Evolutionary conservation across 2,113 vertebrate genomes (phyloP).

Genomic region (Monopterus albus): DNA sequence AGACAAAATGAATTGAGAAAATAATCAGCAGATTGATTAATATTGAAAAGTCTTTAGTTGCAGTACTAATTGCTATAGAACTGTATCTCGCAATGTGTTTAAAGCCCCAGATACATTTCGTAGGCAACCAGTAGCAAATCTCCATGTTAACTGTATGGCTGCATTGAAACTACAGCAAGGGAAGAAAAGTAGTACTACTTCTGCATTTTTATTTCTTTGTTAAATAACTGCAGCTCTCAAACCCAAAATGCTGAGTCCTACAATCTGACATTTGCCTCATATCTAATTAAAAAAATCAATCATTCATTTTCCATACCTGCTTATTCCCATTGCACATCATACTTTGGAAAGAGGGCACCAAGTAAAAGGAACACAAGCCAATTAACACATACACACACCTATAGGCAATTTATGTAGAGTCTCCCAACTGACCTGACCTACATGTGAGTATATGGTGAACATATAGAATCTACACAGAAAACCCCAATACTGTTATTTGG

Average conservation of each 20-base stretch:
- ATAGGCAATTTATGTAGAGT: conserved; percentile 17
- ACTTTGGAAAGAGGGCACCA: neutral
- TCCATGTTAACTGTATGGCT: neutral
- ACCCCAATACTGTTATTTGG: no score
- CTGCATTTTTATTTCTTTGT: neutral
- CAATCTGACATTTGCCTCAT: neutral
- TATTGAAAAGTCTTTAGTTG: no score
- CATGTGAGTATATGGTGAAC: conserved; percentile 16
- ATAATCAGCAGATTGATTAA: no score
- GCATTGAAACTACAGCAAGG: neutral
- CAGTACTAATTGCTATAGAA: neutral
- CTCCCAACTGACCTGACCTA: conserved; percentile 32
- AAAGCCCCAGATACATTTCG: neutral
- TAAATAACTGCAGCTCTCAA: neutral
- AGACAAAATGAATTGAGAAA: no score
- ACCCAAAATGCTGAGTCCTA: neutral
- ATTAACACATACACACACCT: conserved; percentile 1
- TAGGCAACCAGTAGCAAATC: neutral
- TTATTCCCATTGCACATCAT: neutral
- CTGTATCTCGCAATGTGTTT: no score
- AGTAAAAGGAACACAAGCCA: neutral
- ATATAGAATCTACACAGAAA: no score
- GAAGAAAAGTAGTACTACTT: neutral
- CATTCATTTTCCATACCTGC: neutral
- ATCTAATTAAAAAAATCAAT: neutral